These are phyloP conservation scores for Propithecus perrieri DNA, from an alignment of 2,797 vertebrate species.

Conservation along the genomic window DNA sequence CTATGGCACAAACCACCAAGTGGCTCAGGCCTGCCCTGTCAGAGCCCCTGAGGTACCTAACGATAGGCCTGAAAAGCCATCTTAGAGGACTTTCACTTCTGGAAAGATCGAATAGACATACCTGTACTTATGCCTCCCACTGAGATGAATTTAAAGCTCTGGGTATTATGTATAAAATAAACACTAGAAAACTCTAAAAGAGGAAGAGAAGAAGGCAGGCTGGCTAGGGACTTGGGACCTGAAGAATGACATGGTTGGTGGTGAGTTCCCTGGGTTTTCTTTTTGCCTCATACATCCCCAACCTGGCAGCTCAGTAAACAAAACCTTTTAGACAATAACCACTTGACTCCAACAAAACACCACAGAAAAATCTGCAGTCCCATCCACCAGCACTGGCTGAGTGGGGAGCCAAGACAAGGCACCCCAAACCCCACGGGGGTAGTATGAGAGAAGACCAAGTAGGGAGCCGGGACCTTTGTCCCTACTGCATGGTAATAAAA, in stretches of 20 bases:
- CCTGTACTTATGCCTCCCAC: neutral
- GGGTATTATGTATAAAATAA: neutral
- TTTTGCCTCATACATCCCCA: neutral
- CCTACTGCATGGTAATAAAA: neutral
- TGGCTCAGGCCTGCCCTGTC: neutral
- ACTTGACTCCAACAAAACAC: neutral
- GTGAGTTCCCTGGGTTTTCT: neutral
- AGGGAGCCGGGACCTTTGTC: neutral
- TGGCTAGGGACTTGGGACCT: neutral
- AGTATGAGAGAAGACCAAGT: neutral
- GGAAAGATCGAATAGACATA: neutral
- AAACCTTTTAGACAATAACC: neutral
- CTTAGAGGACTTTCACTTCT: neutral
- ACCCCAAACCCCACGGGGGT: neutral
- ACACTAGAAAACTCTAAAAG: neutral
- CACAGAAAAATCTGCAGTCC: neutral
- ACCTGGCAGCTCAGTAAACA: neutral
- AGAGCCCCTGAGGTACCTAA: neutral
- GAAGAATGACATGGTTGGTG: neutral
- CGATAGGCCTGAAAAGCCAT: neutral
- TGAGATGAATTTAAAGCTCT: neutral
- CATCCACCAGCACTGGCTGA: neutral
- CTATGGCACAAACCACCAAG: neutral
- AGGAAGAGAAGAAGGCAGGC: neutral
- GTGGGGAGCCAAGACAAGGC: neutral